Evolutionary conservation across 2,888 invertebrate species (phyloP), one percentile per base, ranked within the genome.

Genomic region (Helobdella robusta): DNA sequence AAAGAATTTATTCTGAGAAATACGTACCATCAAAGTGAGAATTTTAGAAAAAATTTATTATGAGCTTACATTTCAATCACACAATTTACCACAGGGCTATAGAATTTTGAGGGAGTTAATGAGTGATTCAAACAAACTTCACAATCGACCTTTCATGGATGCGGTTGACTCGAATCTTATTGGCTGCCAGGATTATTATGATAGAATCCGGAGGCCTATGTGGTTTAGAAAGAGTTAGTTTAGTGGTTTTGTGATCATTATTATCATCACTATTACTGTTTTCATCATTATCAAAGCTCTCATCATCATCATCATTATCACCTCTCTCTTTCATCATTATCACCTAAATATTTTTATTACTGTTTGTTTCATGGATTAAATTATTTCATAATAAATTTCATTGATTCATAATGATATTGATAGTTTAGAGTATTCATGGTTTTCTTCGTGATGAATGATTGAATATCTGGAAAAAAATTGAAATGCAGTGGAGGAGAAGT

Each of bases 181-280:
- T 20, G 78, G 77, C 23, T 73, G 76, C 67, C 69, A 72, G 35
- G 79, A 80, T 69, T 83, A 82, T 72, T 77, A 78, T 71, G 76
- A 80, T 62, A 74, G 76, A 30, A 76, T 83, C 25, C 74, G 77
- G 44, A 74, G 78, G 54, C 82, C 82, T 5, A 79, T 82, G 74
- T 82, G 82, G 81, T 74, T 83, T 11, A 75, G 73, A 59, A 79
- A 80, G 74, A 80, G 82, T 82, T 72, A 75, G 80, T 75, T 59
- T 23, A 44, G 23, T 15, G 5, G 23, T 25, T 50, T 48, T 32
- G 32, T 50, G 6, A 25, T 46, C 6, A 5, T 20, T 46, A 25
- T 44, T 44, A 15, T n/a, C n/a, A n/a, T n/a, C n/a, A n/a, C n/a
- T n/a, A n/a, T n/a, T n/a, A n/a, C n/a, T n/a, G n/a, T n/a, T n/a